Evolutionary conservation across 2,797 vertebrate genomes (phyloP).

Genomic region (Crocidura indochinensis): DNA sequence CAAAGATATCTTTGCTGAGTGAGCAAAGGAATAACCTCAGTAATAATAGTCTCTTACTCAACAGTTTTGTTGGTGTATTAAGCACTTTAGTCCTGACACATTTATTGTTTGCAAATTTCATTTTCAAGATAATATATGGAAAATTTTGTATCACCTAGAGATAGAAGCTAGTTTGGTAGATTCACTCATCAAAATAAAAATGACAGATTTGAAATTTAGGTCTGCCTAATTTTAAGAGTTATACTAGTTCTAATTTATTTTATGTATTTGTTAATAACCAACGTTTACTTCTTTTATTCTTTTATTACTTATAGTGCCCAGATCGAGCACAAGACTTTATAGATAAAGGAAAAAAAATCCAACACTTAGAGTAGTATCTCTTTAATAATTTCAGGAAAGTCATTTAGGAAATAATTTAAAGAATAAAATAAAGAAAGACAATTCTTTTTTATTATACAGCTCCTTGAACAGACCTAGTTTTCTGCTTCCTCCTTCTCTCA

Average conservation of each 20-base stretch:
- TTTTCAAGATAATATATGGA: background rate
- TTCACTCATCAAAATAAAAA: background rate
- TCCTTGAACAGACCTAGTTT: background rate
- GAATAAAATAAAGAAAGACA: background rate
- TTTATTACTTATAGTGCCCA: background rate
- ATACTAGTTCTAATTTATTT: background rate
- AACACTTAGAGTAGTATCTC: background rate
- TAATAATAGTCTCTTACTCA: background rate
- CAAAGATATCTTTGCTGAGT: background rate
- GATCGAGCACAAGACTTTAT: background rate
- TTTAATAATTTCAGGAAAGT: background rate
- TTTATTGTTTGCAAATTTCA: background rate
- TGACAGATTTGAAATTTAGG: background rate
- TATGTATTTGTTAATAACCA: background rate
- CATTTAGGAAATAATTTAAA: no score
- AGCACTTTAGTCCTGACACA: background rate
- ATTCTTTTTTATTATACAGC: background rate
- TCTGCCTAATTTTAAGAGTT: constrained; percentile 4
- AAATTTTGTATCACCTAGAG: background rate
- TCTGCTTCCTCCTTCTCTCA: constrained; percentile 7
- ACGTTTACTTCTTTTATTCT: background rate
- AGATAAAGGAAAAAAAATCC: background rate
- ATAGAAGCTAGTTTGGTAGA: background rate
- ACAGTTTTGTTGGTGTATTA: background rate
- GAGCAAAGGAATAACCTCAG: background rate